Conservation (phyloP, 2,888 invertebrate species). For the Pseudococcus longispinus region DNA sequence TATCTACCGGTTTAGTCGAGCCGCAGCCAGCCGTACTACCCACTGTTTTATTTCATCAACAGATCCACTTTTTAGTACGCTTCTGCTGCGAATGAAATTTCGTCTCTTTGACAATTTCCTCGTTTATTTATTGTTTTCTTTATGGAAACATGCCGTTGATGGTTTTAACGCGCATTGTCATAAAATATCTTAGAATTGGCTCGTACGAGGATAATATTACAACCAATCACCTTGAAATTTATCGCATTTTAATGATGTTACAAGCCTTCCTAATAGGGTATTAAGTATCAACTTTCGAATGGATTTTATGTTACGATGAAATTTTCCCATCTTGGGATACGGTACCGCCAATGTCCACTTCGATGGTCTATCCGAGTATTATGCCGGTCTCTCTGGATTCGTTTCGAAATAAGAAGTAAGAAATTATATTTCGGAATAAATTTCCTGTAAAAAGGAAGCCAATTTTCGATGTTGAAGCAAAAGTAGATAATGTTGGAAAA, state of each 20-base stretch:
- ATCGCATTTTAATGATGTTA: constrained; percentile 34
- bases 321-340: not conserved
- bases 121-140: constrained; percentile 2
- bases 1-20: not conserved
- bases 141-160: not conserved
- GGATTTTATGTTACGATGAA: not conserved
- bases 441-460: too few species aligned
- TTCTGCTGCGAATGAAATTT: constrained; percentile 24
- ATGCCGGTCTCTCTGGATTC: not conserved
- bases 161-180: constrained; percentile 20
- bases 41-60: constrained; percentile 14
- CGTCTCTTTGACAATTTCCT: constrained; percentile 5
- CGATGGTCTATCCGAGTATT: not conserved
- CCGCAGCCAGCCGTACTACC: not conserved
- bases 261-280: constrained; percentile 18
- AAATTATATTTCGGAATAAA: not conserved
- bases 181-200: constrained; percentile 15
- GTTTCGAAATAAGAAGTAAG: not conserved
- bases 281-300: not conserved
- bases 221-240: constrained; percentile 29
- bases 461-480: too few species aligned
- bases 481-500: not conserved
- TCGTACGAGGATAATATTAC: not conserved
- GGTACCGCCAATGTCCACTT: not conserved
- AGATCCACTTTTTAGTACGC: not conserved